Percentiles rank a stretch among this genome's conserved stretches.
These are phyloP conservation scores for Zosterops hypoxanthus DNA, from an alignment of 2,113 vertebrate genomes.

Conservation along the genomic window DNA sequence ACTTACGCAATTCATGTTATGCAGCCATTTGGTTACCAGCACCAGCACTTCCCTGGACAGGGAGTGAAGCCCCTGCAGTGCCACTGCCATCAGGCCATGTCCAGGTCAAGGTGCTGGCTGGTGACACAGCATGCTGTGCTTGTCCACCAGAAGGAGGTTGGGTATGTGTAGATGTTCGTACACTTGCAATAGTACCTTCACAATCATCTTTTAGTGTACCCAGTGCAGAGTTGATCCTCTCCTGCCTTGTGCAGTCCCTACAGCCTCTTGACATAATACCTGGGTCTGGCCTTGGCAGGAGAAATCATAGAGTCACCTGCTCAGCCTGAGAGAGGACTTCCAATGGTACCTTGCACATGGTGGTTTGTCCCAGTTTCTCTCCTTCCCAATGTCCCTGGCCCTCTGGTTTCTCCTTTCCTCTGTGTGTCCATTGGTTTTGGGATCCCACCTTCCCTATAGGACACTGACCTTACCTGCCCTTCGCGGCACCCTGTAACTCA, in stretches of 20 bases:
- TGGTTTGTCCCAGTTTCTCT: too few species aligned
- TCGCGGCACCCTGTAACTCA: too few species aligned
- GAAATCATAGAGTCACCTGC: too few species aligned
- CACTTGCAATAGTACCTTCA: neutral
- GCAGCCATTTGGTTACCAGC: neutral
- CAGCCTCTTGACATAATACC: too few species aligned
- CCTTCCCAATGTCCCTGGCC: too few species aligned
- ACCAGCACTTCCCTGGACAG: neutral
- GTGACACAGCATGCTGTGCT: neutral
- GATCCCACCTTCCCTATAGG: too few species aligned
- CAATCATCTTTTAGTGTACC: fast-evolving
- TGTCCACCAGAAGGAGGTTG: neutral
- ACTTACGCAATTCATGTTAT: neutral
- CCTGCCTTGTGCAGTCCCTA: neutral
- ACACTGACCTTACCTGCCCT: too few species aligned
- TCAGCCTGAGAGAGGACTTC: too few species aligned
- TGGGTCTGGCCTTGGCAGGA: too few species aligned
- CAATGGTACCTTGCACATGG: too few species aligned
- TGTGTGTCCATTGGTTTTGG: too few species aligned
- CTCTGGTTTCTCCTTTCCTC: too few species aligned
- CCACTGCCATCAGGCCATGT: fast-evolving
- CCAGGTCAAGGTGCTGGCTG: neutral
- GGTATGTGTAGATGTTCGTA: neutral
- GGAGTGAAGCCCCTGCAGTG: neutral
- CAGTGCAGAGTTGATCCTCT: neutral